A percentile compares a stretch with the other conserved stretches of the same genome.
phyloP scores from a whole-genome alignment of 2,797 vertebrate genomes.

The Acrocephalus scirpaceus region DNA sequence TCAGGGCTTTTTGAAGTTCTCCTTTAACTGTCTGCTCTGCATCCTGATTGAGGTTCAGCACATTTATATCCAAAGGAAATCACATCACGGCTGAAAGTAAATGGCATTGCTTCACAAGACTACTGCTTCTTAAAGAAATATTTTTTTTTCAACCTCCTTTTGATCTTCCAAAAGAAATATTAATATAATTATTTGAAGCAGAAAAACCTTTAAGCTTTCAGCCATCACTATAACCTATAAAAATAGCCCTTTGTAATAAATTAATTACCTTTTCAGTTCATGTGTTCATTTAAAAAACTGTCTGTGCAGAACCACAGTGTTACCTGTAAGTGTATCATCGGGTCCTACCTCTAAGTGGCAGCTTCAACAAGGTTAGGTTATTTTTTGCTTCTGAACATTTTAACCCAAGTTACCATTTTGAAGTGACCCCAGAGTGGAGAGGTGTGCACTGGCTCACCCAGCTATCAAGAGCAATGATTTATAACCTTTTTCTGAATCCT shows the following conservation, averaged over 20 bases:
- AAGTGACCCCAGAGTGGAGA: not conserved
- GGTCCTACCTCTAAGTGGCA: not conserved
- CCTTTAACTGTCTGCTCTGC: constrained; percentile 66
- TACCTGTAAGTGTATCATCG: not conserved
- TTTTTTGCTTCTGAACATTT: constrained; percentile 20
- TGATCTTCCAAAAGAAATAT: constrained; percentile 60
- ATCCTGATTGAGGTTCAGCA: constrained; percentile 69
- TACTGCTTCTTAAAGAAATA: constrained; percentile 41
- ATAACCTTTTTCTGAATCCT: not conserved
- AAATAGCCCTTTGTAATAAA: constrained; percentile 34
- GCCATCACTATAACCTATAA: not conserved
- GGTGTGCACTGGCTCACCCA: not conserved
- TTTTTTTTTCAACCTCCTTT: constrained; percentile 43
- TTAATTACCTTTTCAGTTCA: constrained; percentile 29
- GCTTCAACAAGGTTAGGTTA: constrained; percentile 1
- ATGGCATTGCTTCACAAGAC: constrained; percentile 58
- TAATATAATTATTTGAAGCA: constrained; percentile 51
- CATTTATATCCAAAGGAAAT: constrained; percentile 66
- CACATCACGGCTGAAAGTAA: constrained; percentile 50
- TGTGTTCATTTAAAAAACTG: not conserved
- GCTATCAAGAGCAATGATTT: not conserved
- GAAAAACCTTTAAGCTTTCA: constrained; percentile 11
- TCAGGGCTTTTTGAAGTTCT: constrained; percentile 60
- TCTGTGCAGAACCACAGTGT: not conserved
- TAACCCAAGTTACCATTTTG: not conserved